phyloP scores from a whole-genome alignment of 2,797 vertebrate genomes.

The Amniataba percoides region DNA sequence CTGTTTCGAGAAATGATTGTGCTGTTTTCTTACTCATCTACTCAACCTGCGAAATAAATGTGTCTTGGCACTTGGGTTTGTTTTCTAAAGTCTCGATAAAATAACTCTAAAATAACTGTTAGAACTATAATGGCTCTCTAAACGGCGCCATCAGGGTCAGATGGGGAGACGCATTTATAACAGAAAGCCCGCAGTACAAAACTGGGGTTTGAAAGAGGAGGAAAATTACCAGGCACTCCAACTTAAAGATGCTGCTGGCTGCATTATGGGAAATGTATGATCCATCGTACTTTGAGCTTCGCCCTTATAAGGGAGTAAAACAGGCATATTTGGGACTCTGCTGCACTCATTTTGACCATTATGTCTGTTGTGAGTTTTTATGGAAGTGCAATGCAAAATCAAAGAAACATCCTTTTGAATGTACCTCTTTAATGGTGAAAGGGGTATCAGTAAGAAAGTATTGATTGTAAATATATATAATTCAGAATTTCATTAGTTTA shows the following conservation, averaged over 20 bases:
- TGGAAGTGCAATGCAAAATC: not conserved
- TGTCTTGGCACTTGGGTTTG: too few relatives aligned
- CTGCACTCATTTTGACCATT: not conserved
- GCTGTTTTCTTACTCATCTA: not conserved
- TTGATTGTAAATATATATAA: too few relatives aligned
- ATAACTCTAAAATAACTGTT: not conserved
- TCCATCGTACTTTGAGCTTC: not conserved
- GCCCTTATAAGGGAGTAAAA: not conserved
- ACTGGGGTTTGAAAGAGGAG: not conserved
- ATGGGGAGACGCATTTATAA: not conserved
- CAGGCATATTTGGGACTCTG: not conserved
- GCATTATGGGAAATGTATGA: constrained; percentile 1
- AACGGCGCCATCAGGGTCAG: not conserved
- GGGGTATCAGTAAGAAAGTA: too few relatives aligned
- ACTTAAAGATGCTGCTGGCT: not conserved
- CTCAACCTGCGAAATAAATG: not conserved
- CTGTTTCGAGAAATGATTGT: not conserved
- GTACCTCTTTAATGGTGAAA: not conserved
- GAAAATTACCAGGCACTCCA: not conserved
- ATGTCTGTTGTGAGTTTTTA: not conserved
- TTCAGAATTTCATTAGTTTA: too few relatives aligned
- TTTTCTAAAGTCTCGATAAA: not conserved
- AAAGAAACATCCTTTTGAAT: not conserved
- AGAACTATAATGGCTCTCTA: too few relatives aligned
- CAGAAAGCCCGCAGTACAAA: not conserved